Conservation (phyloP, 2,797 vertebrate genomes). For the Rhinatrema bivittatum region DNA sequence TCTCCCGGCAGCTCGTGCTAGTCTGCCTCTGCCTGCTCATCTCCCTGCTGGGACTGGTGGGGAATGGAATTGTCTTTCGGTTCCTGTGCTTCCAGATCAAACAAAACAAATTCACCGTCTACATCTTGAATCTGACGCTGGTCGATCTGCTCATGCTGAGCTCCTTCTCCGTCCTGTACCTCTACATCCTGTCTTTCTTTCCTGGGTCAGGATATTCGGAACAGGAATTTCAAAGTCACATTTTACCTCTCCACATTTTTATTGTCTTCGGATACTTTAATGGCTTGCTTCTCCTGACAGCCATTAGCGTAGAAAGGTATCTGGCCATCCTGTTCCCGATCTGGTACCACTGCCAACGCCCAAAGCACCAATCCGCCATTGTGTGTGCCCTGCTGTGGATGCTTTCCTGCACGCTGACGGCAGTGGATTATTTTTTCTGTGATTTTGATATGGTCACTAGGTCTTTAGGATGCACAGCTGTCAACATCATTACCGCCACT, state of each 20-base stretch:
- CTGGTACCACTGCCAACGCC: slow-evolving; percentile 54
- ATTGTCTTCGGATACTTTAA: slow-evolving; percentile 59
- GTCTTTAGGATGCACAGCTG: slow-evolving; percentile 32
- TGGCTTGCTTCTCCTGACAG: slow-evolving; percentile 59
- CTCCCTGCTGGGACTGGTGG: slow-evolving; percentile 52
- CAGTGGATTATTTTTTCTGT: slow-evolving; percentile 48
- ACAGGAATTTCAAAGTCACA: slow-evolving; percentile 26
- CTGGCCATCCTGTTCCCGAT: slow-evolving; percentile 55
- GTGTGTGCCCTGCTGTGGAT: slow-evolving; percentile 55
- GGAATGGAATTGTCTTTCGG: slow-evolving; percentile 59
- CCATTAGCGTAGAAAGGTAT: slow-evolving; percentile 60
- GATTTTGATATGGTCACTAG: neutral
- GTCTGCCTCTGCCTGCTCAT: too few relatives aligned
- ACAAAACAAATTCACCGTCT: slow-evolving; percentile 54
- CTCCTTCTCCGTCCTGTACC: slow-evolving; percentile 44
- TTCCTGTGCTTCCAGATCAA: slow-evolving; percentile 62
- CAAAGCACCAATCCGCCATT: slow-evolving; percentile 44
- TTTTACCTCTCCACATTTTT: slow-evolving; percentile 44
- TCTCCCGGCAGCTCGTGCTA: too few relatives aligned
- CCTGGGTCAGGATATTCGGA: slow-evolving; percentile 31
- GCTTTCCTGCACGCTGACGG: slow-evolving; percentile 53
- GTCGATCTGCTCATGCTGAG: slow-evolving; percentile 51
- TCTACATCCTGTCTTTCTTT: slow-evolving; percentile 41
- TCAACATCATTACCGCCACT: slow-evolving; percentile 45
- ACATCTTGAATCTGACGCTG: slow-evolving; percentile 56